A percentile compares a stretch with the other conserved stretches of the same genome.
phyloP scores from a whole-genome alignment of 1,140 invertebrate species.

The Drosophila miranda region DNA sequence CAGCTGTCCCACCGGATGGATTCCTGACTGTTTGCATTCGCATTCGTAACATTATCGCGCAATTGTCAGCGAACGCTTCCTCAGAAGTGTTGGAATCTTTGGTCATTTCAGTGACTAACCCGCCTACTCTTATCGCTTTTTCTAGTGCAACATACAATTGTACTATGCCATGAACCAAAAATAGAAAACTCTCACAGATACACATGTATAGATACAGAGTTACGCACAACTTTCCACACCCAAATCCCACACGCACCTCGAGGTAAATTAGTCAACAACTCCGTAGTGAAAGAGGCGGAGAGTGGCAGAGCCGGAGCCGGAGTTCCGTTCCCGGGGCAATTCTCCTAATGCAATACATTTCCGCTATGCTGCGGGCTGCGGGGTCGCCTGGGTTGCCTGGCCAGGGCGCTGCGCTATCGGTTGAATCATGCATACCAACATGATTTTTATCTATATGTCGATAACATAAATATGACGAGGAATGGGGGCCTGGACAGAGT shows the following conservation, averaged over 20 bases:
- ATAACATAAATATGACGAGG: constrained; percentile 76
- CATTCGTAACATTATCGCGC: constrained; percentile 24
- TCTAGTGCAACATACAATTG: constrained; percentile 17
- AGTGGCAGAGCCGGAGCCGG: neutral
- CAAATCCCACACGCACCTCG: constrained; percentile 37
- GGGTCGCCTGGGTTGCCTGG: constrained; percentile 14
- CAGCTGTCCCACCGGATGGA: constrained; percentile 27
- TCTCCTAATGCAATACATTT: constrained; percentile 77
- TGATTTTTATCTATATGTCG: constrained; percentile 72
- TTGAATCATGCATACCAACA: constrained; percentile 59
- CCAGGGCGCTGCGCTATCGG: constrained; percentile 35
- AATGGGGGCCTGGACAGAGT: constrained; percentile 26
- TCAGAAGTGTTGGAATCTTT: constrained; percentile 40
- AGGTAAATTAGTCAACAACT: constrained; percentile 68
- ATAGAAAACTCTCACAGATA: constrained; percentile 39
- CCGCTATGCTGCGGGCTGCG: constrained; percentile 64
- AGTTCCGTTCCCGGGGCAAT: constrained; percentile 48
- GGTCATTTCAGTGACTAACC: constrained; percentile 34
- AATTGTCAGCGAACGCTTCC: constrained; percentile 17
- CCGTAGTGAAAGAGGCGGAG: constrained; percentile 2
- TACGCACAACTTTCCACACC: constrained; percentile 31
- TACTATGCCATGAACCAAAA: constrained; percentile 48
- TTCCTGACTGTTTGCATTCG: constrained; percentile 19
- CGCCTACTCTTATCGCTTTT: constrained; percentile 46
- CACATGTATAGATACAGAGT: constrained; percentile 8